Conservation (phyloP, 2,888 invertebrate species). For the Capitulum mitella region DNA sequence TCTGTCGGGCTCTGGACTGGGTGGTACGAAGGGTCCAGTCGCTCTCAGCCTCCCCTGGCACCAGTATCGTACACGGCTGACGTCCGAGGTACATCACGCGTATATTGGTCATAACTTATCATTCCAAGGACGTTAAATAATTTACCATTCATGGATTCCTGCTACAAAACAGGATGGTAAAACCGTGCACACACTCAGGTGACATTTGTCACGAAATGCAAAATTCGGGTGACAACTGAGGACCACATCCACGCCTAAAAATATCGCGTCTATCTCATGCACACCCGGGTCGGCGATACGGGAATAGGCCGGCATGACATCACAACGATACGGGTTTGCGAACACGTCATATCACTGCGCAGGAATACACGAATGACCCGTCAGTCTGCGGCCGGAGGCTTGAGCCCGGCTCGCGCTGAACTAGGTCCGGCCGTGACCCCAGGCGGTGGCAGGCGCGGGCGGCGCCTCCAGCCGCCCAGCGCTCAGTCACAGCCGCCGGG, state of each 20-base stretch:
- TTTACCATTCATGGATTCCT: background rate
- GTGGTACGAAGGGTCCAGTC: too few species aligned
- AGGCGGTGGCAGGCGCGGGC: too few species aligned
- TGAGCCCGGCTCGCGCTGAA: too few species aligned
- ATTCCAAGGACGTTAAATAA: background rate
- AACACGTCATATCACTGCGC: slow-evolving; percentile 6
- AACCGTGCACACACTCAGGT: background rate
- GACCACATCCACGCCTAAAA: background rate
- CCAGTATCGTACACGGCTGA: too few species aligned
- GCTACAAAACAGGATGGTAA: background rate
- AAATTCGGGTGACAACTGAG: background rate
- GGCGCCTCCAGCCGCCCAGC: too few species aligned
- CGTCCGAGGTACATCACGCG: background rate
- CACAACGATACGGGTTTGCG: background rate
- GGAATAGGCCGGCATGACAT: background rate
- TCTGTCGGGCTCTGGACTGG: too few species aligned
- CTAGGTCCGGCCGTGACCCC: too few species aligned
- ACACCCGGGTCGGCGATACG: background rate
- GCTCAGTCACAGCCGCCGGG: too few species aligned
- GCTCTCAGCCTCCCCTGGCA: too few species aligned
- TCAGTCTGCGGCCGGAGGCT: too few species aligned
- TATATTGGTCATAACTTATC: background rate
- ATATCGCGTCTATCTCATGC: background rate
- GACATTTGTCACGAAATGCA: background rate
- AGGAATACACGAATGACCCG: background rate